Base-by-base conservation (phyloP, 1,140 invertebrate genomes). In the Melitaea cinxia region DNA sequence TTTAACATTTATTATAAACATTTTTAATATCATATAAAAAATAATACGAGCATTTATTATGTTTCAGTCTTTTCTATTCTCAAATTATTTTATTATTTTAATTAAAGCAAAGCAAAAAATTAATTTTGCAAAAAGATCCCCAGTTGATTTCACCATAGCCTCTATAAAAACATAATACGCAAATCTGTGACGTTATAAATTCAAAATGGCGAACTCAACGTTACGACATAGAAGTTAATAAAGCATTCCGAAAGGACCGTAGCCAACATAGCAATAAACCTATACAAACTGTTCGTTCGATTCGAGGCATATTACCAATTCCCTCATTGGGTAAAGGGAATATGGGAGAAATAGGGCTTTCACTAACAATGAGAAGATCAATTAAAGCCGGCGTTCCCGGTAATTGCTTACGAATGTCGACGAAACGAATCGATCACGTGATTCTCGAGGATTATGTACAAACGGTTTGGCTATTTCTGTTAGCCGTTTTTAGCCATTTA, bases 331-430 rank as follows among this genome's bases (percentile, higher is more conserved):
- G n/a, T 17, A 45, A 7, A 45, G 39, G 39, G 39, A 45, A 45
- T 45, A 45, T 10, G 6, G 1, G 39, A 45, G 17, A 19, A 45
- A 45, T 15, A 37, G 35, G 35, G 35, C 6, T 5, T 1, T 39
- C 14, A n/a, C n/a, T 15, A 55, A 55, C 53, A 55, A 55, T 37
- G 21, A 26, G 30, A 23, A 23, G 30, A 15, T 28, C 49, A 55
- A 55, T 55, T 55, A 37, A 37, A 55, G 17, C n/a, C 35, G 1
- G 33, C 28, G 14, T 19, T 37, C 35, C 15, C 39, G 10, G 17
- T 55, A 55, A 55, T 55, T 55, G 33, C 17, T 15, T 37, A 55
- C 19, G 53, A 55, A 55, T 55, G 26, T 55, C 23, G 42, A 47
- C 42, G 42, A 23, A n/a, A n/a, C 42, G 42, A 23, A 47, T 47